Base-by-base conservation (phyloP, 2,888 invertebrate genomes). In the Melieria crassipennis region DNA sequence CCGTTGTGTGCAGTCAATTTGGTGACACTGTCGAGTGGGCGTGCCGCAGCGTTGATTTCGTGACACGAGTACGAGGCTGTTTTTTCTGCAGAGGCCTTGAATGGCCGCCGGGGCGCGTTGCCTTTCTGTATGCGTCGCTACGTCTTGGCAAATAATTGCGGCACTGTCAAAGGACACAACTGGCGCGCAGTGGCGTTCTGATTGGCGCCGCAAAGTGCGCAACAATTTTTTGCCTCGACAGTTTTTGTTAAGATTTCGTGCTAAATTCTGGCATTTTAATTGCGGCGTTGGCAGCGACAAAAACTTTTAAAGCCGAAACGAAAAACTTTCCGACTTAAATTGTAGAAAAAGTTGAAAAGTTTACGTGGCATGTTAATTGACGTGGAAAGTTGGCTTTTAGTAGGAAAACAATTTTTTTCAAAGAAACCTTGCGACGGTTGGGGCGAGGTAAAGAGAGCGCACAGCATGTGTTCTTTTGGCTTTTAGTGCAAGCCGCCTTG, bases 301-400 rank as follows among this genome's bases (percentile, higher is more conserved):
- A 13, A 47, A 11, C 56, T 5, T 30, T 7, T 9, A 13, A 43
- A 48, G 46, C 55, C 61, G 9, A 7, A 62, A 42, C 52, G 11
- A 7, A 50, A 13, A 45, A n/a, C 43, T 30, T 30, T 30, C 30
- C 30, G 30, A 30, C 30, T 3, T 30, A 30, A 30, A 30, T 30
- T 30, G 30, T 1, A 30, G 30, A 30, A 30, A 30, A 30, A 30
- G 30, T 30, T 30, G 30, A 30, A 30, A 30, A 30, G 30, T 30
- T 67, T 58, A 58, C 64, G 64, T 58, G 70, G 57, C 57, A 69
- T 69, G 56, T 56, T 69, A 70, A 70, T 70, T 70, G 70, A 70
- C 65, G 65, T 69, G 69, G 63, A 69, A 69, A 69, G 62, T 62
- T 55, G 55, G 30, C 30, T 30, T 30, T 30, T 2, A 30, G 30